A percentile compares a stretch with the other conserved stretches of the same genome.
phyloP scores from a whole-genome alignment of 2,797 vertebrate species.

The Malurus leucopterus region DNA sequence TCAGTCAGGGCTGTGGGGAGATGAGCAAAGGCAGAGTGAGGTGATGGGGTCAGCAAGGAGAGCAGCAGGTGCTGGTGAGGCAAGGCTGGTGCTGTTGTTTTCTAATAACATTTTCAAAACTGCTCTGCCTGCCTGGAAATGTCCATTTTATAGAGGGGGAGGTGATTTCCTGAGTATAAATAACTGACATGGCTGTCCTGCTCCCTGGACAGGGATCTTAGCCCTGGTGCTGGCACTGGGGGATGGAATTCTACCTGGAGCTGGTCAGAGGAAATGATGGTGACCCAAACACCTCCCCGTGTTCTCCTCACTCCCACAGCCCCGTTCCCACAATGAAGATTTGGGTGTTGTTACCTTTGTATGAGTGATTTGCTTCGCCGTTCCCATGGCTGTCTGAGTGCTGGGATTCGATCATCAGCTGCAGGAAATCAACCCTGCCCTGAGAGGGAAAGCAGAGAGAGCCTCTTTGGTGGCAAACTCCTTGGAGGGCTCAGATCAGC shows the following conservation, averaged over 20 bases:
- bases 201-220: neutral
- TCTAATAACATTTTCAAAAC: accelerated
- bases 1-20: conserved; percentile 42
- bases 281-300: neutral
- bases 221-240: neutral
- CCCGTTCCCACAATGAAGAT: accelerated
- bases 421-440: conserved; percentile 64
- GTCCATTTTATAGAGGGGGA: neutral
- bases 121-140: neutral
- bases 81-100: neutral
- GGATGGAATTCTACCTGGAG: neutral
- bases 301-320: neutral
- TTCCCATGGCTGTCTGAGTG: accelerated
- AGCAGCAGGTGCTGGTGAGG: neutral
- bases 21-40: neutral
- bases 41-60: neutral
- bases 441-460: conserved; percentile 3
- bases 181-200: neutral
- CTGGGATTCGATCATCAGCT: conserved; percentile 57
- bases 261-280: neutral
- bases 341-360: conserved; percentile 31
- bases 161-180: neutral
- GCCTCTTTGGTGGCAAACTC: neutral
- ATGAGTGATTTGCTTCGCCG: accelerated
- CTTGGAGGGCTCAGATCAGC: neutral